phyloP scores from a whole-genome alignment of 1,140 invertebrate species.

The Ceratoteleas bidentatus region DNA sequence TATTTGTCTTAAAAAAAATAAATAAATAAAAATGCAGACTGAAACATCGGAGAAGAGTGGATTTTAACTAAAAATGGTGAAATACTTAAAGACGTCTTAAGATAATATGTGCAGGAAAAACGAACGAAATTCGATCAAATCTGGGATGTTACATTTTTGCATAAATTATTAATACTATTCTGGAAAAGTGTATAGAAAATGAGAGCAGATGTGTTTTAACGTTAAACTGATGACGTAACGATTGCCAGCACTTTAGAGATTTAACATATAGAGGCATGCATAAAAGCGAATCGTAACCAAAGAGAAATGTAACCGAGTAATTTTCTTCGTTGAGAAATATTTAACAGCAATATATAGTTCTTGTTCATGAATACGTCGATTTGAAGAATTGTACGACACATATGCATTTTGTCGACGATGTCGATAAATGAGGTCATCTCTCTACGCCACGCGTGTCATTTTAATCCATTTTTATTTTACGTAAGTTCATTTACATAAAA shows the following conservation, averaged over 20 bases:
- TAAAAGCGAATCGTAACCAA: slow-evolving; percentile 23
- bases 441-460: slow-evolving; percentile 6
- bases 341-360: slow-evolving; percentile 18
- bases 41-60: too few species aligned
- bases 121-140: too few species aligned
- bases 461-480: slow-evolving; percentile 5
- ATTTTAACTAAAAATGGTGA: not conserved
- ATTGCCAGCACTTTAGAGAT: slow-evolving; percentile 22
- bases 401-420: too few species aligned
- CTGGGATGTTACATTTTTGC: not conserved
- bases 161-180: not conserved
- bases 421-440: not conserved
- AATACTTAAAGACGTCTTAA: not conserved
- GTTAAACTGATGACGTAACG: slow-evolving; percentile 6
- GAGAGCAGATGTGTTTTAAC: slow-evolving; percentile 10
- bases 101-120: too few species aligned
- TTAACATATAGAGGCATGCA: not conserved
- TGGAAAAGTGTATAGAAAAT: not conserved
- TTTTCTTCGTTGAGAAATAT: slow-evolving; percentile 22
- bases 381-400: slow-evolving; percentile 16
- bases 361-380: slow-evolving; percentile 22
- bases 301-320: slow-evolving; percentile 14
- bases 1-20: too few species aligned
- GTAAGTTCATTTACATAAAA: not conserved
- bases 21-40: too few species aligned